Evolutionary conservation across 2,113 vertebrate species (phyloP).

Genomic region (Syngnathoides biaculeatus): DNA sequence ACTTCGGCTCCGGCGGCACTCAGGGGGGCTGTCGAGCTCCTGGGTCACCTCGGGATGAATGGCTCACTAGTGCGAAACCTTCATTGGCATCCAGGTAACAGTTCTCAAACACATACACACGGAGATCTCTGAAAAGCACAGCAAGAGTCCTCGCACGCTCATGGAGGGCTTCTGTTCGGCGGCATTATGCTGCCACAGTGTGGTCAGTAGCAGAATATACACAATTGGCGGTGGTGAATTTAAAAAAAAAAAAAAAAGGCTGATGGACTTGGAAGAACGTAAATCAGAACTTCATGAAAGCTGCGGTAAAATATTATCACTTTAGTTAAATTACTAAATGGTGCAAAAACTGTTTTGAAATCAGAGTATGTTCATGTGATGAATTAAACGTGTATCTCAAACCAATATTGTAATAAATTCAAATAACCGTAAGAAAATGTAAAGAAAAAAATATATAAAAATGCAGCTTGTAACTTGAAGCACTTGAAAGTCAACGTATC

Average conservation of each 20-base stretch:
- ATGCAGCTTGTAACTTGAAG: background rate
- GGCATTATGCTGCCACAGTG: slow-evolving; percentile 53
- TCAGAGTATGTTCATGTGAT: no score
- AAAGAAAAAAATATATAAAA: no score
- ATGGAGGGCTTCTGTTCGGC: background rate
- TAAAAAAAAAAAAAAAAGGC: no score
- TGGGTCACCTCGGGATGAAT: slow-evolving; percentile 58
- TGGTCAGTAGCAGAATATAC: slow-evolving; percentile 26
- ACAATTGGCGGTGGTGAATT: no score
- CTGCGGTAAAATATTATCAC: background rate
- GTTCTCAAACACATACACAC: slow-evolving; percentile 18
- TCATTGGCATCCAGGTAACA: slow-evolving; percentile 55
- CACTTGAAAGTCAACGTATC: no score
- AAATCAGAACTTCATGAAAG: background rate
- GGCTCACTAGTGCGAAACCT: slow-evolving; percentile 58
- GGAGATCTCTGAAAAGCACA: no score
- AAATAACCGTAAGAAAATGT: background rate
- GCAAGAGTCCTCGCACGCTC: background rate
- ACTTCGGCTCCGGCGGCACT: slow-evolving; percentile 29
- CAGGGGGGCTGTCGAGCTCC: slow-evolving; percentile 45
- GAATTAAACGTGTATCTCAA: no score
- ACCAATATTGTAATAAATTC: no score
- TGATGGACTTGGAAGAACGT: background rate
- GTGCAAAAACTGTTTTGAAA: background rate
- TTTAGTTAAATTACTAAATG: background rate